phyloP scores from a whole-genome alignment of 2,113 vertebrate species.

The Uria lomvia region DNA sequence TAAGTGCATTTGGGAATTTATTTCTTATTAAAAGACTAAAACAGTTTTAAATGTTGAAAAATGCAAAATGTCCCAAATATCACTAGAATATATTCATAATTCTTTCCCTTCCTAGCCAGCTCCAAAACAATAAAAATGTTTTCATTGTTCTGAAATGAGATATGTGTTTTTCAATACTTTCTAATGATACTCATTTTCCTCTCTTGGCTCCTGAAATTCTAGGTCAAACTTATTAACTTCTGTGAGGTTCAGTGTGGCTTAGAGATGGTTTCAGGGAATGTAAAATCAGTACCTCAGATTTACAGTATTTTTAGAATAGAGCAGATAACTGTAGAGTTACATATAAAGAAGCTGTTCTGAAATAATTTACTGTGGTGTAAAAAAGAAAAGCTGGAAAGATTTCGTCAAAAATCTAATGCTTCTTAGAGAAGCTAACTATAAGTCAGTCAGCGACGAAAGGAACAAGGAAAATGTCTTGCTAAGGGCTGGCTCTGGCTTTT shows the following conservation, averaged over 20 bases:
- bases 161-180: slow-evolving; percentile 11
- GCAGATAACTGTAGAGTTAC: background rate
- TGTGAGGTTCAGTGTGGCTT: background rate
- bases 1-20: background rate
- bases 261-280: background rate
- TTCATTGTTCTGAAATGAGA: slow-evolving; percentile 21
- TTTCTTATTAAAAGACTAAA: background rate
- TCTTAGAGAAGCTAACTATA: background rate
- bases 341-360: background rate
- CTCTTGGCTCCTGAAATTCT: slow-evolving; percentile 26
- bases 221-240: slow-evolving; percentile 52
- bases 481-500: background rate
- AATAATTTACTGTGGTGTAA: background rate
- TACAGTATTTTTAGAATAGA: background rate
- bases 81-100: background rate
- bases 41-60: background rate
- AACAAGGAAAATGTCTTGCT: slow-evolving; percentile 7
- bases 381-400: slow-evolving; percentile 3
- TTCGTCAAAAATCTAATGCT: background rate
- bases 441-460: background rate
- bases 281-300: background rate
- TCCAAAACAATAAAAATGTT: slow-evolving; percentile 2
- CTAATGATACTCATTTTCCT: slow-evolving; percentile 19
- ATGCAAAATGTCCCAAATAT: background rate
- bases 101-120: background rate